These are phyloP conservation scores for Tonatia bakeri DNA, from an alignment of 2,113 vertebrate genomes.

Conservation along the genomic window DNA sequence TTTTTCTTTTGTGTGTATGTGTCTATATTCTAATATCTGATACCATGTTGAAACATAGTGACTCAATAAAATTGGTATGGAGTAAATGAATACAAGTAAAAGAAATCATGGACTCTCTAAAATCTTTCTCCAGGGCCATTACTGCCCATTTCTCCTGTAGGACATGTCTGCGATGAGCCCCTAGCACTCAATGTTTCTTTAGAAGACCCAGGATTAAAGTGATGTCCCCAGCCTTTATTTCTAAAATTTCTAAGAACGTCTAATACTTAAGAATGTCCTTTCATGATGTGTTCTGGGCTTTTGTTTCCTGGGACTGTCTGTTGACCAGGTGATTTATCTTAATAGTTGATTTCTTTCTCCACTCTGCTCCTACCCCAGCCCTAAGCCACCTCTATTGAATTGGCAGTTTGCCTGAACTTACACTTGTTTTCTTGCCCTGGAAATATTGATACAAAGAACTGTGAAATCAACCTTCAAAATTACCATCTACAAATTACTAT, in stretches of 20 bases:
- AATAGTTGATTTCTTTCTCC: not conserved
- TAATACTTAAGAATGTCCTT: not conserved
- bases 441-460: not conserved
- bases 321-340: slow-evolving; percentile 23
- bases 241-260: slow-evolving; percentile 2
- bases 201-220: not conserved
- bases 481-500: not conserved
- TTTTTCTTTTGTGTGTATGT: not conserved
- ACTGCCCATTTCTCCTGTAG: not conserved
- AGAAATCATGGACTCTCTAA: not conserved
- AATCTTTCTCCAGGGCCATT: not conserved
- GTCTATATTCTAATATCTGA: not conserved
- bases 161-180: not conserved
- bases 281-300: not conserved
- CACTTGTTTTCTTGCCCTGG: not conserved
- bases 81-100: not conserved
- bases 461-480: not conserved
- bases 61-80: not conserved
- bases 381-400: not conserved
- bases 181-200: not conserved
- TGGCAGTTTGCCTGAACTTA: not conserved
- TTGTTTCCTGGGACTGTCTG: not conserved
- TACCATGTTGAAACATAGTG: not conserved
- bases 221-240: not conserved
- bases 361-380: fast-evolving